A percentile compares a stretch with the other conserved stretches of the same genome.
Conservation (phyloP, 2,888 invertebrate genomes). For the Napeogenes sylphis region DNA sequence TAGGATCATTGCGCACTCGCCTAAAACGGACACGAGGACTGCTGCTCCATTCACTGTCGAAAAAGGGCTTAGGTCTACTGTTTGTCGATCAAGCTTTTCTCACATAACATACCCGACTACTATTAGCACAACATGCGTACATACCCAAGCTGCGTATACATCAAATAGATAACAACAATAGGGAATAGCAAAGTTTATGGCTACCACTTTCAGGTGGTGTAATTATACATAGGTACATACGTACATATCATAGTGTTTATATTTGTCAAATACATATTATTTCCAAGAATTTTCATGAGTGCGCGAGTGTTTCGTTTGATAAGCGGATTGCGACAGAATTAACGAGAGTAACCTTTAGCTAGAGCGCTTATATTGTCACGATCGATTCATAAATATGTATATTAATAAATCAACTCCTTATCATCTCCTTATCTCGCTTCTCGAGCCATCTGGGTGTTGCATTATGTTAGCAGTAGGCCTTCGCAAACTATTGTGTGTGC, state of each 20-base stretch:
- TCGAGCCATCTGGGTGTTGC: constrained; percentile 47
- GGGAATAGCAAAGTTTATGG: neutral
- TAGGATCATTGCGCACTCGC: constrained; percentile 75
- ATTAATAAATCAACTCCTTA: constrained; percentile 55
- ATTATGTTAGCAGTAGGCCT: constrained; percentile 40
- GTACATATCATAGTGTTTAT: too few species aligned
- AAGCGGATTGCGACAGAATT: constrained; percentile 62
- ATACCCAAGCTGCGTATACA: too few species aligned
- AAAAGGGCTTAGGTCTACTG: constrained; percentile 29
- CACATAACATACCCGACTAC: neutral
- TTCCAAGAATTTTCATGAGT: constrained; percentile 29
- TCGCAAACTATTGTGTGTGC: constrained; percentile 17
- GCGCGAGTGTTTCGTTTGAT: constrained; percentile 49
- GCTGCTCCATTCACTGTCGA: constrained; percentile 62
- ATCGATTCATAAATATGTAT: constrained; percentile 55
- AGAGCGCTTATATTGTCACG: constrained; percentile 71
- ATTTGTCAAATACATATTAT: neutral
- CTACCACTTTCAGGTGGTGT: too few species aligned
- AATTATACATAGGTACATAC: too few species aligned
- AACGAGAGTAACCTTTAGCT: constrained; percentile 74
- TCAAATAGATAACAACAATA: neutral
- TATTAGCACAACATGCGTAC: too few species aligned
- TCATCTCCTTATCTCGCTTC: constrained; percentile 48
- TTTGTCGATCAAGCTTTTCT: constrained; percentile 4
- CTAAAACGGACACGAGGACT: constrained; percentile 76